Base-by-base conservation (phyloP, 2,888 invertebrate genomes). In the Pseudococcus jackbeardsleyi region DNA sequence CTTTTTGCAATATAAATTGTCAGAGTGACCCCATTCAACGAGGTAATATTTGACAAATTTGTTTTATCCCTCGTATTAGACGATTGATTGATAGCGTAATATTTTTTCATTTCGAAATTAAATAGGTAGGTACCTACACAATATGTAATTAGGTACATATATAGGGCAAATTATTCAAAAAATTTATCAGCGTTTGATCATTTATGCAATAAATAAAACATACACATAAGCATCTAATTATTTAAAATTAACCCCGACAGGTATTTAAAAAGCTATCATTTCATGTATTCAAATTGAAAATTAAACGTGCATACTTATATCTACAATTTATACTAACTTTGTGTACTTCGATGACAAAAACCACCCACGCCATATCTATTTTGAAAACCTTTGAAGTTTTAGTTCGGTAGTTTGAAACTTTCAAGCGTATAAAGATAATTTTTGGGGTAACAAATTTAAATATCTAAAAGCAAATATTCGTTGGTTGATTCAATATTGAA, bases 381-480 rank as follows among this genome's bases (percentile, higher is more conserved):
- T 59, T 59, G 17, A 59, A 59, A 59, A 59, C 59, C 59, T 59
- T 59, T 59, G 59, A 59, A 59, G 59, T 59, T 59, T n/a, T n/a
- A 59, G n/a, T n/a, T 42, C 7, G 42, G 42, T 50, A 50, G 50
- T 59, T 59, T n/a, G n/a, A n/a, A 59, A 59, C 59, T 59, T 59
- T n/a, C n/a, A 59, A n/a, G 17, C 59, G 26, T 33, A 59, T n/a
- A n/a, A 4, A n/a, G n/a, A 59, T 59, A n/a, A 59, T 59, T 59
- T 59, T 59, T 59, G 50, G 26, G 26, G 26, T 4, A 12, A 59
- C 59, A 42, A 42, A 42, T 59, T 17, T n/a, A 59, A 59, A 59
- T n/a, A n/a, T 59, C 11, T 50, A 15, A 12, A 17, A 59, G n/a
- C 17, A n/a, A 59, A 59, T 59, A n/a, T 59, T n/a, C n/a, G 6